Evolutionary conservation across 2,888 invertebrate species (phyloP).

Genomic region (Timandra comae): DNA sequence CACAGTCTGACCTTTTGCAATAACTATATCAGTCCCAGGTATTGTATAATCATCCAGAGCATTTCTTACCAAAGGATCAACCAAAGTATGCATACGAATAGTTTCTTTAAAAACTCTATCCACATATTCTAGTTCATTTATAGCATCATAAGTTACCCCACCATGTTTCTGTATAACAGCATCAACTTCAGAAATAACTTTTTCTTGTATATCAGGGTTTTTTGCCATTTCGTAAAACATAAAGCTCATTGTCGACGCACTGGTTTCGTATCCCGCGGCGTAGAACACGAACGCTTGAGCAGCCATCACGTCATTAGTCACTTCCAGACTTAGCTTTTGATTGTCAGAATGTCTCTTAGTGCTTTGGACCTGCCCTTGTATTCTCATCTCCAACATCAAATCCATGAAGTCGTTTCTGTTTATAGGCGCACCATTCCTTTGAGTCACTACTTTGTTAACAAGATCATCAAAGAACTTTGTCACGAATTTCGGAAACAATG

Average conservation of each 20-base stretch:
- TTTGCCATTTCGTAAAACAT: conserved; percentile 45
- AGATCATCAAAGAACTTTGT: conserved; percentile 29
- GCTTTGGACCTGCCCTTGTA: conserved; percentile 26
- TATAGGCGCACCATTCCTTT: conserved; percentile 33
- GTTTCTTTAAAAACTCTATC: conserved; percentile 50
- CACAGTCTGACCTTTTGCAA: conserved; percentile 43
- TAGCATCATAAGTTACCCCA: conserved; percentile 46
- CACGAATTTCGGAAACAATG: conserved; percentile 26
- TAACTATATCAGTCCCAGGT: conserved; percentile 40
- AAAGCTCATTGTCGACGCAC: conserved; percentile 50
- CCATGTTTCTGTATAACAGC: conserved; percentile 31
- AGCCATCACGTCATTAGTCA: conserved; percentile 41
- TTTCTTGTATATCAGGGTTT: conserved; percentile 50
- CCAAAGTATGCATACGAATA: conserved; percentile 59
- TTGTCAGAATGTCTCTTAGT: conserved; percentile 15
- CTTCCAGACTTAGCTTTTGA: too few relatives aligned
- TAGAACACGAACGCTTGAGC: conserved; percentile 62
- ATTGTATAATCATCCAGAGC: conserved; percentile 41
- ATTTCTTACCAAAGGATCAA: conserved; percentile 45
- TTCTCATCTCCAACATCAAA: conserved; percentile 36
- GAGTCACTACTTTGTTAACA: conserved; percentile 23
- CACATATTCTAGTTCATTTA: conserved; percentile 52
- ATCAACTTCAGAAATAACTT: conserved; percentile 39
- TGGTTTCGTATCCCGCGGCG: conserved; percentile 61
- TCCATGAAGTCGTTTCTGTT: conserved; percentile 45